phyloP scores from a whole-genome alignment of 2,797 vertebrate genomes.

The Varecia variegata region DNA sequence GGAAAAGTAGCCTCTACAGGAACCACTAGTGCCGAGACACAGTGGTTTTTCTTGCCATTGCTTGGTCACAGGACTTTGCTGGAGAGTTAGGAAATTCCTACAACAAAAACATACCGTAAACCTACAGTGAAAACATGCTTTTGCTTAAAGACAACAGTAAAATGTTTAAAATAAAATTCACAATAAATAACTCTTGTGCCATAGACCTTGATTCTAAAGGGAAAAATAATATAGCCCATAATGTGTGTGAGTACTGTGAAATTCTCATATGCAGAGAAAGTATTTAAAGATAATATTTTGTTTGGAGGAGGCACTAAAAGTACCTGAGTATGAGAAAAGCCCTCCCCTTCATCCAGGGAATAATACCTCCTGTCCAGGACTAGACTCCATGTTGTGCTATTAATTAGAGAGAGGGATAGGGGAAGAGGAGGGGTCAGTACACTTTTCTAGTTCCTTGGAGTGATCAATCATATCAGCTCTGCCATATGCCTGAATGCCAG shows the following conservation, averaged over 20 bases:
- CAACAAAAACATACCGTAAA: slow-evolving; percentile 78
- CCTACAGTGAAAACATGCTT: slow-evolving; percentile 53
- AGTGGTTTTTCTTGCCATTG: slow-evolving; percentile 97
- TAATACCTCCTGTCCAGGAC: neutral
- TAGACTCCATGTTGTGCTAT: neutral
- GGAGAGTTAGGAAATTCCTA: slow-evolving; percentile 97
- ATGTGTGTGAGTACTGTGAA: neutral
- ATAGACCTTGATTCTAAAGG: neutral
- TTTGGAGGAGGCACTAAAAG: neutral
- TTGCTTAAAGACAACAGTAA: slow-evolving; percentile 1
- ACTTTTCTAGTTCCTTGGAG: neutral
- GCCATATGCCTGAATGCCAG: neutral
- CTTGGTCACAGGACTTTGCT: slow-evolving; percentile 89
- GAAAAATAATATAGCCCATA: neutral
- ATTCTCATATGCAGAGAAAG: neutral
- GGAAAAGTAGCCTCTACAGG: slow-evolving; percentile 91
- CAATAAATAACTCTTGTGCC: neutral
- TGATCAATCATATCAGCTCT: neutral
- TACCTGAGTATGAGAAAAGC: slow-evolving; percentile 19
- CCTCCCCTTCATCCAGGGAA: slow-evolving; percentile 41
- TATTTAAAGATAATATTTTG: neutral
- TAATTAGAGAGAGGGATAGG: neutral
- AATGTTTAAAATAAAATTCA: slow-evolving; percentile 26
- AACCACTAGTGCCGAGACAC: slow-evolving; percentile 91
- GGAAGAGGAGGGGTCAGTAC: neutral